Percentiles rank a stretch among this genome's conserved stretches.
These are phyloP conservation scores for Ligdia adustata DNA, from an alignment of 2,888 invertebrate genomes.

Conservation along the genomic window DNA sequence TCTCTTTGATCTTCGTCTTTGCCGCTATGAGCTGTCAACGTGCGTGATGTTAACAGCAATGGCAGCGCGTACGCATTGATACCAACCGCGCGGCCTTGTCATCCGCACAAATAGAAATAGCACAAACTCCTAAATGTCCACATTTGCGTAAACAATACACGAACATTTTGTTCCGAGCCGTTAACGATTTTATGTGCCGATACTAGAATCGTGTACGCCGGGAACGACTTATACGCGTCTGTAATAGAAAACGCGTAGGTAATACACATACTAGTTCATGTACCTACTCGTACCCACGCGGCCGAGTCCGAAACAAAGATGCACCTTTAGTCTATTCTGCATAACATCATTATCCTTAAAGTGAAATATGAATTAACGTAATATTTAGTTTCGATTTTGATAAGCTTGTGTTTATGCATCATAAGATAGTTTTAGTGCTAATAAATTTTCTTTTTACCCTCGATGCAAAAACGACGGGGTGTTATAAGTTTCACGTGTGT, in stretches of 20 bases:
- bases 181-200: conserved; percentile 22
- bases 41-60: conserved; percentile 22
- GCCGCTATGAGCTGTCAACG: conserved; percentile 20
- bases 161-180: conserved; percentile 15
- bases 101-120: conserved; percentile 28
- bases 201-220: conserved; percentile 6
- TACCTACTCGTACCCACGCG: too few relatives aligned
- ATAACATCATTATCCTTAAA: too few relatives aligned
- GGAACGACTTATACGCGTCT: conserved; percentile 2
- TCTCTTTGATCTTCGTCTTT: conserved; percentile 17
- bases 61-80: conserved; percentile 20
- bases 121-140: conserved; percentile 29
- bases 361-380: too few relatives aligned
- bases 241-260: background rate
- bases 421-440: too few relatives aligned
- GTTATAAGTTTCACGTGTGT: too few relatives aligned
- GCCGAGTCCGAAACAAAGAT: too few relatives aligned
- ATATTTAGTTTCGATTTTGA: too few relatives aligned
- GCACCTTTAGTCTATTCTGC: too few relatives aligned
- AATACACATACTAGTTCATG: too few relatives aligned
- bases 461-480: too few relatives aligned
- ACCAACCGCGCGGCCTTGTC: conserved; percentile 17
- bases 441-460: too few relatives aligned
- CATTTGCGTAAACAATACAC: conserved; percentile 23
- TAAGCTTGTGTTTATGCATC: too few relatives aligned